These are phyloP conservation scores for Mythimna albipuncta DNA, from an alignment of 2,888 invertebrate genomes.

Conservation along the genomic window DNA sequence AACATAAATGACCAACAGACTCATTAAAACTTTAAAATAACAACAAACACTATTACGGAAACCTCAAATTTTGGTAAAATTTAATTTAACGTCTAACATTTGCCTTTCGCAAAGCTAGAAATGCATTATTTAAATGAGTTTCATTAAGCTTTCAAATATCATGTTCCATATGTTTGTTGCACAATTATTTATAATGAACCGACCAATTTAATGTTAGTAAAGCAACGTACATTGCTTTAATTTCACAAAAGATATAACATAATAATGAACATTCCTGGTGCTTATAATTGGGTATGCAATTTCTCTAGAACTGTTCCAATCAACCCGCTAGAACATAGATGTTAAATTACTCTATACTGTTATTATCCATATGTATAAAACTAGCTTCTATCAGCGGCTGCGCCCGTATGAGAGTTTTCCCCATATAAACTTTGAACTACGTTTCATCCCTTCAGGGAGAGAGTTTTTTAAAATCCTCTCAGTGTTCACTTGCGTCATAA, in stretches of 20 bases:
- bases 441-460: not conserved
- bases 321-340: not conserved
- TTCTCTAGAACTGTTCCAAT: no score
- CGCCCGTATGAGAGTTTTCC: no score
- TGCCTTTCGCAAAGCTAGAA: constrained; percentile 1
- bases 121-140: constrained; percentile 14
- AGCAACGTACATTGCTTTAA: not conserved
- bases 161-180: not conserved
- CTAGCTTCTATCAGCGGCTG: no score
- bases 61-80: not conserved
- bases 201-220: not conserved
- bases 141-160: not conserved
- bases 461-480: not conserved
- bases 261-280: not conserved
- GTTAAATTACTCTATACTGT: no score
- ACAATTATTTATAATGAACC: constrained; percentile 20
- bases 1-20: not conserved
- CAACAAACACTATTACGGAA: not conserved
- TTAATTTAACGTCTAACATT: not conserved
- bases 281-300: not conserved
- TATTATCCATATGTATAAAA: no score
- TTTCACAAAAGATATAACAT: not conserved
- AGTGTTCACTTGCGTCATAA: not conserved
- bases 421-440: no score
- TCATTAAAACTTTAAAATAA: not conserved